Evolutionary conservation across 2,888 invertebrate species (phyloP), one percentile per base, ranked within the genome.

Genomic region (Cyclophora albipunctata): DNA sequence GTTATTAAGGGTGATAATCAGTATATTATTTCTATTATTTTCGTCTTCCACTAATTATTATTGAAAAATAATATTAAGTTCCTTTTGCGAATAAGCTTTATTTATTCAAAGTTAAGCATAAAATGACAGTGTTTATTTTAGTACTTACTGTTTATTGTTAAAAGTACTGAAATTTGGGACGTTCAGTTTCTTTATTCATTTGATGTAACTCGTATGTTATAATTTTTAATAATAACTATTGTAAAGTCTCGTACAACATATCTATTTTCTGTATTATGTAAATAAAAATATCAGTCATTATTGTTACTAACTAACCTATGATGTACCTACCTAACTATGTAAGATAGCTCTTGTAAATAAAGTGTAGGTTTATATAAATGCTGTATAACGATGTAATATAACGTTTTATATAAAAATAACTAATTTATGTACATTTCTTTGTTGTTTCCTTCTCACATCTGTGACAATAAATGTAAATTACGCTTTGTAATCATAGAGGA

Each of bases 381-480:
- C 58, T 63, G 63, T 61, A 55, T 58, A 57, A 60, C 62, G 55
- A 57, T 64, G 62, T 62, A 59, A 55, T 63, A 48, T 61, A 60
- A 60, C 57, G 62, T 63, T 65, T 52, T 37, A 20, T 37, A 37
- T 37, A 37, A 37, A 20, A 5, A 37, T 37, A 58, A 52, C 20
- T 40, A 20, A 42, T 42, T 43, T 43, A 43, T 34, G 6, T 62
- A 57, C 53, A 51, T 64, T 64, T 67, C 65, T 77, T 74, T 63
- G 66, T 75, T 64, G 59, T 70, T 75, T 75, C 73, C 74, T 78
- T 80, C 73, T 81, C 81, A 86, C 83, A 84, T 83, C 81, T 86
- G 81, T 86, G 87, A 88, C 87, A 88, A 88, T 88, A 88, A 86
- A 80, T 84, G 72, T 85, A 86, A 74, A 79, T 83, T 82, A 86